Evolutionary conservation across 2,797 vertebrate species (phyloP).

Genomic region (Myripristis jacobus): DNA sequence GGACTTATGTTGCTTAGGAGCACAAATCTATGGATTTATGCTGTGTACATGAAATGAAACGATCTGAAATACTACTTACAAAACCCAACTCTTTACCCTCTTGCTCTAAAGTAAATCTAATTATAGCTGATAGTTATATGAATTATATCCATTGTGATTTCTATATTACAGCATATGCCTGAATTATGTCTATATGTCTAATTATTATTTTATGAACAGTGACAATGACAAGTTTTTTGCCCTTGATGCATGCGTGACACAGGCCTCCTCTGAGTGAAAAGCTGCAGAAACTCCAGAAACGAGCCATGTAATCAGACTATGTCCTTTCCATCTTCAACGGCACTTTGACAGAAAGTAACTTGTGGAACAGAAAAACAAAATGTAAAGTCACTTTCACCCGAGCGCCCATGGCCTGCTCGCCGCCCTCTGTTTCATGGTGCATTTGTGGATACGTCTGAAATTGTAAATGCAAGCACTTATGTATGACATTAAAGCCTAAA

Average conservation of each 20-base stretch:
- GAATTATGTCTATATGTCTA: background rate
- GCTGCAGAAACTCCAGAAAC: slow-evolving; percentile 15
- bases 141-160: too few species aligned
- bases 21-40: background rate
- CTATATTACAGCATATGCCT: background rate
- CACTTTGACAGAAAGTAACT: slow-evolving; percentile 53
- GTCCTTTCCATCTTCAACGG: slow-evolving; percentile 50
- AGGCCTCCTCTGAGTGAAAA: too few species aligned
- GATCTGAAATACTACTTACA: slow-evolving; percentile 10
- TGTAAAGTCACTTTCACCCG: slow-evolving; percentile 47
- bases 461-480: slow-evolving; percentile 65
- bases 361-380: background rate
- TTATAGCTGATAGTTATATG: too few species aligned
- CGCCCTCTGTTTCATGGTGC: slow-evolving; percentile 64
- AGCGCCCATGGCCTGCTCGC: slow-evolving; percentile 37
- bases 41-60: slow-evolving; percentile 6
- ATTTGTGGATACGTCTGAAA: slow-evolving; percentile 64
- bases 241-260: background rate
- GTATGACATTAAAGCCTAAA: slow-evolving; percentile 66
- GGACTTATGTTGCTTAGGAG: background rate
- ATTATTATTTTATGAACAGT: too few species aligned
- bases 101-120: slow-evolving; percentile 19
- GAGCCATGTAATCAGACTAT: slow-evolving; percentile 15
- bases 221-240: background rate
- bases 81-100: background rate